These are phyloP conservation scores for Tenebrosternarchus preto DNA, from an alignment of 2,113 vertebrate genomes.

Conservation along the genomic window DNA sequence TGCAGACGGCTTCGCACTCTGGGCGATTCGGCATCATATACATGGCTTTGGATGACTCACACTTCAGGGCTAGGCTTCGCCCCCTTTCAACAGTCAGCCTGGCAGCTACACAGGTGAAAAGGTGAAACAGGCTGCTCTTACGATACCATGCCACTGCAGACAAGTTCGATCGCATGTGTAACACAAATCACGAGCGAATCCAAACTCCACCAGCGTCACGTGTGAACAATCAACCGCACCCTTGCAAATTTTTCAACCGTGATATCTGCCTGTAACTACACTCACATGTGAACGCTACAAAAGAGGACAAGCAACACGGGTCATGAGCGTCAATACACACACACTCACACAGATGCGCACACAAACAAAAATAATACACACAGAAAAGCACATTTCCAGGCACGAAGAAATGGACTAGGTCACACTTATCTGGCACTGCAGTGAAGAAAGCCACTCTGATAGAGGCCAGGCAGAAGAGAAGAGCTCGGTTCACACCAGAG, in stretches of 20 bases:
- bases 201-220: background rate
- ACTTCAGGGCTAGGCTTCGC: background rate
- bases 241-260: conserved; percentile 21
- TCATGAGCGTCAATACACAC: background rate
- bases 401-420: conserved; percentile 6
- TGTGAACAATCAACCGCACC: conserved; percentile 12
- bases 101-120: background rate
- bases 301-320: background rate
- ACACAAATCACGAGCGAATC: background rate
- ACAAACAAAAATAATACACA: background rate
- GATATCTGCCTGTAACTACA: conserved; percentile 33
- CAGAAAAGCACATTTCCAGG: background rate
- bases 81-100: background rate
- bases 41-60: too few species aligned
- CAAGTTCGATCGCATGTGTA: background rate
- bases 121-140: background rate
- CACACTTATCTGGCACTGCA: conserved; percentile 28
- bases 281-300: background rate
- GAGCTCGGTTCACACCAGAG: conserved; percentile 20
- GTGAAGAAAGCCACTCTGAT: conserved; percentile 24
- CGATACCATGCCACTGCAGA: background rate
- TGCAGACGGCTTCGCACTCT: too few species aligned
- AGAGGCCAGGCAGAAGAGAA: conserved; percentile 38
- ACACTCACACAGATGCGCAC: conserved; percentile 12
- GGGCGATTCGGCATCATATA: background rate